Evolutionary conservation across 2,888 invertebrate genomes (phyloP).

Genomic region (Drosophila austrosaltans): DNA sequence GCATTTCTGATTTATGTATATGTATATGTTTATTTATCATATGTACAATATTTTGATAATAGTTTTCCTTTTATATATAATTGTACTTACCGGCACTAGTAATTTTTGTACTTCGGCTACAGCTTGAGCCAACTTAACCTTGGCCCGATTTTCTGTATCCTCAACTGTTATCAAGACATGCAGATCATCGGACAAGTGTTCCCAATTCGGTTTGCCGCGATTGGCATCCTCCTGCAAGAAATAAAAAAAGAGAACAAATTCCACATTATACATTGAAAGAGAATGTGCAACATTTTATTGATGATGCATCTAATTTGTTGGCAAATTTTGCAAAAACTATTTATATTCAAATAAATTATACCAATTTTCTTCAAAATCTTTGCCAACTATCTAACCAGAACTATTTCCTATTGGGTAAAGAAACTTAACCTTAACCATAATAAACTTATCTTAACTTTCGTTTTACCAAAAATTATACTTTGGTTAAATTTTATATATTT

Average conservation of each 20-base stretch:
- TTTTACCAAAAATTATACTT: no score
- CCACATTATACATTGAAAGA: background rate
- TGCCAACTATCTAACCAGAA: background rate
- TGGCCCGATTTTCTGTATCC: slow-evolving; percentile 98
- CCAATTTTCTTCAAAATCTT: background rate
- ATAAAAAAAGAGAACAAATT: slow-evolving; percentile 21
- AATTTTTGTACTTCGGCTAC: slow-evolving; percentile 99
- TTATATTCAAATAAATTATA: background rate
- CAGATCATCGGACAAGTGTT: slow-evolving; percentile 98
- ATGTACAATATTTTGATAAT: slow-evolving; percentile 17
- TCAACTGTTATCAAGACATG: slow-evolving; percentile 99
- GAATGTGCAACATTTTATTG: background rate
- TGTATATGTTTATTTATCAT: background rate
- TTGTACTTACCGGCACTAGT: slow-evolving; percentile 94
- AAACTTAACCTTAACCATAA: no score
- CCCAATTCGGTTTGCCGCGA: slow-evolving; percentile 99
- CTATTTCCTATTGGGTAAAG: no score
- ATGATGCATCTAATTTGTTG: slow-evolving; percentile 1
- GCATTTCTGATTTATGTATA: background rate
- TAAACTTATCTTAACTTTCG: no score
- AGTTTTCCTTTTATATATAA: background rate
- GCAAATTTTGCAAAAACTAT: background rate
- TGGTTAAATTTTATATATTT: no score
- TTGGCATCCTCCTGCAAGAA: slow-evolving; percentile 96
- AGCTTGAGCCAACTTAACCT: slow-evolving; percentile 96